Evolutionary conservation across 2,113 vertebrate genomes (phyloP), one percentile per base, ranked within the genome.

Genomic region (Sphyrna mokarran): DNA sequence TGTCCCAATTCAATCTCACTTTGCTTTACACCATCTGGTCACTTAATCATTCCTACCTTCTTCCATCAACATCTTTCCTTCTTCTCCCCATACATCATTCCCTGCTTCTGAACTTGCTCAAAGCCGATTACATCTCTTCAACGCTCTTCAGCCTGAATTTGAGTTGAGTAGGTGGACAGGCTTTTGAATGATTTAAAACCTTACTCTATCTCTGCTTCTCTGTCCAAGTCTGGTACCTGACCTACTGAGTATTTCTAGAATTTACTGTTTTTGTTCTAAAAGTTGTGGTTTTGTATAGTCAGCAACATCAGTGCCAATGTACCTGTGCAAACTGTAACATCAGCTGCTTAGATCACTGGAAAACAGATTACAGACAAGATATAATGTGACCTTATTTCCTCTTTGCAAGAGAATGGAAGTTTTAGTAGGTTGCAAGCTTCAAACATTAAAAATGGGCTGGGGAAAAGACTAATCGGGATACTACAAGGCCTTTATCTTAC

Each of bases 311-410:
- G 94, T 95, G 69, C 40, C 94, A 72, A 16, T 23, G 14, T 69
- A 72, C 40, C 23, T 72, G 43, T 72, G 69, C 94, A 95, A 72
- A 95, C 23, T 48, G 43, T 37, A 69, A 43, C 22, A 94, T 26
- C 91, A 69, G 66, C 91, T 40, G 63, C 40, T 72, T 95, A 72
- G 72, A 8, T 95, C 94, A 72, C n/a, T 43, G 68, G 61, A 91
- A 95, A 72, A 95, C 93, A 95, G 23, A 72, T 95, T 95, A 95
- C 94, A 72, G 94, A 13, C 66, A 72, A 26, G 23, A 23, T 95
- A 70, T 23, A 48, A 13, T 29, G 69, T 95, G 94, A 95, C 94
- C 94, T 69, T 72, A 11, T 72, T 95, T 95, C 43, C 48, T 40
- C 48, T 37, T 95, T 95, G 94, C 43, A 95, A 54, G 11, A 37